Evolutionary conservation across 2,113 vertebrate genomes (phyloP).

Genomic region (Malurus cyaneus): DNA sequence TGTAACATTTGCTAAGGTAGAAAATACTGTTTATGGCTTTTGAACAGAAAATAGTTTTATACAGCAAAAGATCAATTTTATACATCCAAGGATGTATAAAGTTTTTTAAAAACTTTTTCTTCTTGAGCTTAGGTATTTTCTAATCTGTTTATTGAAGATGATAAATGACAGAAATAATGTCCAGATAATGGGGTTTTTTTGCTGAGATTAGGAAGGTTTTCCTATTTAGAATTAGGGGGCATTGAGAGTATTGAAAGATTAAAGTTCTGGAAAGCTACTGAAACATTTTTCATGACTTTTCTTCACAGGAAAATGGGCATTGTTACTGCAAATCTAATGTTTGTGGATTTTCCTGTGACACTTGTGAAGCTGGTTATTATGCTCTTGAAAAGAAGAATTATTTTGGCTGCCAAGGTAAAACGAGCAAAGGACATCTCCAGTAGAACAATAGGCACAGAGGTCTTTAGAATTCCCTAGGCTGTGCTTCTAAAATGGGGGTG

Average conservation of each 20-base stretch:
- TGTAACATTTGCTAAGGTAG: background rate
- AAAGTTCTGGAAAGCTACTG: background rate
- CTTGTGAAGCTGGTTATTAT: conserved; percentile 87
- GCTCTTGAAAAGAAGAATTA: conserved; percentile 82
- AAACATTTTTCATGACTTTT: background rate
- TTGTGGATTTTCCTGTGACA: conserved; percentile 78
- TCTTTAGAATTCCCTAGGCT: background rate
- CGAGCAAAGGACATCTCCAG: background rate
- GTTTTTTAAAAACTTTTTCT: background rate
- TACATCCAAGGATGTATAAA: background rate
- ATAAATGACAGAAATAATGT: background rate
- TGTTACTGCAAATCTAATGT: conserved; percentile 88
- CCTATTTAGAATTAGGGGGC: background rate
- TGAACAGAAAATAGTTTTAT: background rate
- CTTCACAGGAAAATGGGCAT: conserved; percentile 79
- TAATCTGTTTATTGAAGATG: background rate
- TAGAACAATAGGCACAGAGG: background rate
- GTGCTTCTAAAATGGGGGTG: background rate
- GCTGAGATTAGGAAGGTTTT: background rate
- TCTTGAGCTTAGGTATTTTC: background rate
- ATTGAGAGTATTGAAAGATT: background rate
- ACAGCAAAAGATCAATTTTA: background rate
- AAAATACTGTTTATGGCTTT: background rate
- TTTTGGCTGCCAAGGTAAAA: conserved; percentile 90
- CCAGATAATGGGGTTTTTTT: background rate